Base-by-base conservation (phyloP, 2,113 vertebrate species). In the Pterophyllum scalare region DNA sequence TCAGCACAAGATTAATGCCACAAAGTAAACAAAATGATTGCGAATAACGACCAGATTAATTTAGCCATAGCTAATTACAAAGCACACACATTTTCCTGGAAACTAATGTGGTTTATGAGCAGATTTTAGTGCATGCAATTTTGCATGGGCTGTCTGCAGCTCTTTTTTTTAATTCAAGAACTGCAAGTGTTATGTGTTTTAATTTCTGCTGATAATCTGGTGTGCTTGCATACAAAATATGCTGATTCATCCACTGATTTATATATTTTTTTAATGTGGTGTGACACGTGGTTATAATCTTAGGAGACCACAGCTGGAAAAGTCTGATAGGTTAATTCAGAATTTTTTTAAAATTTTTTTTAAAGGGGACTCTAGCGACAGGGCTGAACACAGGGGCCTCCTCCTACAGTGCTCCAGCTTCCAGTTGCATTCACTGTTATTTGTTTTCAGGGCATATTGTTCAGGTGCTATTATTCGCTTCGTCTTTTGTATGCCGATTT, bases 1-100 rank as follows among this genome's bases (percentile, higher is more conserved):
- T 87, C 83, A 85, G 81, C 74, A 72, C 70, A 22, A 61, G 54
- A 86, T 59, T 57, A 83, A 87, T 72, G 49, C 33, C 59, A 31
- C 67, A 15, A 56, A 86, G 24, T 61, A 74, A 85, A 80, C 65
- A 56, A 26, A 64, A 70, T 57, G 35, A 58, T n/a, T 19, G 6
- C 4, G 54, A 38, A 24, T 76, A n/a, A n/a, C 33, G 14, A 59
- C 12, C 38, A 60, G 43, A 35, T 61, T 33, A 35, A 40, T 59
- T 35, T 56, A 59, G 28, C 35, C 13, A 49, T 35, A n/a, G 31
- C 35, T 75, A 38, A 33, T 75, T 57, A 24, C 35, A 72, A 72
- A 72, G 24, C 46, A n/a, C 43, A 3, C 12, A 38, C 8, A 38
- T 52, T 13, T 46, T 19, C 7, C 26, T 52, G 43, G 26, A 72